These are phyloP conservation scores for Gnathonemus longibarbis DNA, from an alignment of 2,113 vertebrate genomes.

Conservation along the genomic window DNA sequence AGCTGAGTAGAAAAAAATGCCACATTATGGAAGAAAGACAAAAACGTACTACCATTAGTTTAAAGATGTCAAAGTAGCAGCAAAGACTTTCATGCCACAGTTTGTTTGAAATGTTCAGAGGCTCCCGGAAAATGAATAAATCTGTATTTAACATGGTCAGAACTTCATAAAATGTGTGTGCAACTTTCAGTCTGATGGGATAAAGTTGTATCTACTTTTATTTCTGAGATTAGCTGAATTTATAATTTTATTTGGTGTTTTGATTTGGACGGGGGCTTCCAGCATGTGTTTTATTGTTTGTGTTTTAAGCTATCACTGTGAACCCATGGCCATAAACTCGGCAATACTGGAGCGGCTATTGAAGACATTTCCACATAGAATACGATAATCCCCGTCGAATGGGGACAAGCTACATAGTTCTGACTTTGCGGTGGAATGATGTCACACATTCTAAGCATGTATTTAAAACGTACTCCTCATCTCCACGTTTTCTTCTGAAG, in stretches of 20 bases:
- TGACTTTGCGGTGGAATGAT: slow-evolving; percentile 55
- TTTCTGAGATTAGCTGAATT: slow-evolving; percentile 14
- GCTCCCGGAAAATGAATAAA: neutral
- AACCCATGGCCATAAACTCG: slow-evolving; percentile 50
- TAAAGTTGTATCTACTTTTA: neutral
- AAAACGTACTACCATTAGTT: neutral
- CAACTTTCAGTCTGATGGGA: neutral
- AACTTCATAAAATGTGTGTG: neutral
- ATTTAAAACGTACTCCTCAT: slow-evolving; percentile 49
- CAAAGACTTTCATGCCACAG: neutral
- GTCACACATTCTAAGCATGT: slow-evolving; percentile 53
- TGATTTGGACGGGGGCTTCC: slow-evolving; percentile 39
- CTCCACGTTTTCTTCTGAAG: slow-evolving; percentile 46
- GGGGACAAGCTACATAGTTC: slow-evolving; percentile 51
- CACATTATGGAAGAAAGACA: slow-evolving; percentile 10
- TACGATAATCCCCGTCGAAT: slow-evolving; percentile 55
- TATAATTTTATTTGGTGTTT: neutral
- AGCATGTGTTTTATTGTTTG: slow-evolving; percentile 28
- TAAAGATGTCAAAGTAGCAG: neutral
- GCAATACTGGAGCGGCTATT: slow-evolving; percentile 48
- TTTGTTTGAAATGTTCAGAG: neutral
- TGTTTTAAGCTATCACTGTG: slow-evolving; percentile 53
- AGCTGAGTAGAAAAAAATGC: neutral
- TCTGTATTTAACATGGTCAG: neutral
- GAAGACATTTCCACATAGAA: slow-evolving; percentile 53